Conservation (phyloP, 2,888 invertebrate genomes). For the Platerodrilus igneus region DNA sequence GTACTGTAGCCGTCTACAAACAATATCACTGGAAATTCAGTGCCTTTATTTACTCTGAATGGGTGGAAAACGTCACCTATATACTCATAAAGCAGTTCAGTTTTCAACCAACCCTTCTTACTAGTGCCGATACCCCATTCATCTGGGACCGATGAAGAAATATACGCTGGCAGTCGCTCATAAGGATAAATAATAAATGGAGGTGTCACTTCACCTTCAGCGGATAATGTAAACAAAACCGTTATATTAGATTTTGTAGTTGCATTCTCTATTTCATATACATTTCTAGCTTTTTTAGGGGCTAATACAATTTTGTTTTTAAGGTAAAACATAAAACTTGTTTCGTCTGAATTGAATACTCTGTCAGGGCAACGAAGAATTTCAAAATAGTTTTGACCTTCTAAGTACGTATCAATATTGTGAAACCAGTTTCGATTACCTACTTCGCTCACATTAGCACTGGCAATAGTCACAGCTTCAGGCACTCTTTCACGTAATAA, state of each 20-base stretch:
- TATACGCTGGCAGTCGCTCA: constrained; percentile 36
- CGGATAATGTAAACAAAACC: constrained; percentile 40
- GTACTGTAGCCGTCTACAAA: constrained; percentile 38
- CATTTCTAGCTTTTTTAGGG: constrained; percentile 24
- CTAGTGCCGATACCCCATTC: constrained; percentile 41
- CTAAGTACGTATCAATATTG: no score
- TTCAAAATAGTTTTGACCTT: no score
- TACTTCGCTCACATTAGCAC: no score
- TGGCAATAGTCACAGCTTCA: no score
- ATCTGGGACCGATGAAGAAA: constrained; percentile 35
- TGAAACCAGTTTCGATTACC: no score
- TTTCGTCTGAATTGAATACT: no score
- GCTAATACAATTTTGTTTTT: constrained; percentile 32
- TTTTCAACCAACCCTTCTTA: constrained; percentile 44
- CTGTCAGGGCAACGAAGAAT: no score
- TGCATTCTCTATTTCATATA: constrained; percentile 34
- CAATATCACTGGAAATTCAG: constrained; percentile 37
- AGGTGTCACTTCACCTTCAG: constrained; percentile 32
- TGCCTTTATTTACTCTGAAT: constrained; percentile 33
- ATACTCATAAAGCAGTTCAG: constrained; percentile 42
- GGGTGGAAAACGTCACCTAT: constrained; percentile 36
- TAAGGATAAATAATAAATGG: constrained; percentile 38
- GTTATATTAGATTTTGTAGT: constrained; percentile 36
- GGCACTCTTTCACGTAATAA: no score
- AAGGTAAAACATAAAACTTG: constrained; percentile 36